A percentile compares a stretch with the other conserved stretches of the same genome.
Evolutionary conservation across 2,888 invertebrate species (phyloP).

Genomic region (Biston betularia): DNA sequence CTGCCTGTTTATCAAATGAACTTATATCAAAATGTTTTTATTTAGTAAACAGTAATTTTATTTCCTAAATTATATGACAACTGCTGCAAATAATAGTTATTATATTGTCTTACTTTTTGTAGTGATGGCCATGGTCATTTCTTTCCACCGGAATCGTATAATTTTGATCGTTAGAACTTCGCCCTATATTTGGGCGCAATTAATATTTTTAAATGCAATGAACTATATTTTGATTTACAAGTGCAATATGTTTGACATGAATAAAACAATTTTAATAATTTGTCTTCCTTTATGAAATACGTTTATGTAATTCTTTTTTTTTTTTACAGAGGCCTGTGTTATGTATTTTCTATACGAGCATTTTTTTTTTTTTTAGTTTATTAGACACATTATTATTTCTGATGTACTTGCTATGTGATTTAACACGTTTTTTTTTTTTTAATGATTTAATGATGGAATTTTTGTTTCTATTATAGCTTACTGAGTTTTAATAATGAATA

Average conservation of each 20-base stretch:
- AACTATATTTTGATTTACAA: constrained; percentile 23
- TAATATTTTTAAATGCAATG: constrained; percentile 17
- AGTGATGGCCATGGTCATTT: too few species aligned
- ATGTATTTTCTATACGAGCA: constrained; percentile 60
- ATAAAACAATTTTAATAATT: constrained; percentile 50
- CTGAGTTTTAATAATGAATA: constrained; percentile 28
- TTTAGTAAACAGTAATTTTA: too few species aligned
- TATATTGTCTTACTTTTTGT: too few species aligned
- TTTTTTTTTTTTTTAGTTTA: constrained; percentile 59
- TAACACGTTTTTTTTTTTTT: constrained; percentile 43
- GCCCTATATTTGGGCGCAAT: constrained; percentile 21
- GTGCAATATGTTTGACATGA: constrained; percentile 62
- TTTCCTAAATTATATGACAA: too few species aligned
- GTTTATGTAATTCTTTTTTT: constrained; percentile 55
- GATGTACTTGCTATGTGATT: constrained; percentile 50
- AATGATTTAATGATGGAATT: constrained; percentile 53
- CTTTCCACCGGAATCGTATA: too few species aligned
- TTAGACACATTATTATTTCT: constrained; percentile 48
- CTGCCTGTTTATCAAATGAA: too few species aligned
- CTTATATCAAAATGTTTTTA: too few species aligned
- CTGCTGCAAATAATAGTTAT: too few species aligned
- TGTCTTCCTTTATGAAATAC: constrained; percentile 59
- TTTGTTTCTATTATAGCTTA: constrained; percentile 47
- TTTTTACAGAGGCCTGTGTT: constrained; percentile 65
- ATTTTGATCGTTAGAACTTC: not conserved